These are phyloP conservation scores for Malurus splendens DNA, from an alignment of 2,797 vertebrate species.

Conservation along the genomic window DNA sequence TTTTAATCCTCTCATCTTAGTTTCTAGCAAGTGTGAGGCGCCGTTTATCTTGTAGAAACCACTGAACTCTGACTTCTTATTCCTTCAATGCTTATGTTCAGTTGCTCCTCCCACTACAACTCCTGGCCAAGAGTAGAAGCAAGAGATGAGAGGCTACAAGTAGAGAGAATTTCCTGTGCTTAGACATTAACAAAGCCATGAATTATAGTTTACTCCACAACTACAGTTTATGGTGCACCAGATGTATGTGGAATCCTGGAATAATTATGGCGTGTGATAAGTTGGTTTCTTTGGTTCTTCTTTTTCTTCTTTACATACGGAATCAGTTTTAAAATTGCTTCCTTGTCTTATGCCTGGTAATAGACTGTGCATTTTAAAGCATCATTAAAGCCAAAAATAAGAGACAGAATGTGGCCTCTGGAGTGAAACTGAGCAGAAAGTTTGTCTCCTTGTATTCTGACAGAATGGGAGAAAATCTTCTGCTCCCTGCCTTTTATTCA, in stretches of 20 bases:
- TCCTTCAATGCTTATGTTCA: neutral
- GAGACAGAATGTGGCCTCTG: neutral
- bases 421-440: neutral
- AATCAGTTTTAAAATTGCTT: neutral
- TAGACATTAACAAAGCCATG: neutral
- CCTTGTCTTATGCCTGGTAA: neutral
- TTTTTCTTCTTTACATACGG: neutral
- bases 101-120: neutral
- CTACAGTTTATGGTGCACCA: neutral
- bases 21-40: neutral
- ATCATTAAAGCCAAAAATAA: neutral
- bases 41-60: neutral
- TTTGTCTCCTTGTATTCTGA: neutral
- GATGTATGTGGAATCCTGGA: neutral
- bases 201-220: neutral
- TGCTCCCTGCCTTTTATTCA: neutral
- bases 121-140: neutral
- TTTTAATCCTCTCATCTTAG: neutral
- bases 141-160: neutral
- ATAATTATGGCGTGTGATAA: neutral
- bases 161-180: neutral
- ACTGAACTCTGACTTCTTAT: conserved; percentile 1
- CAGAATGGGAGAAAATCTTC: neutral
- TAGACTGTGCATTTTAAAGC: neutral
- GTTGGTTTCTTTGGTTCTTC: neutral